Conservation (phyloP, 2,797 vertebrate genomes). For the Galaxias olidus region DNA sequence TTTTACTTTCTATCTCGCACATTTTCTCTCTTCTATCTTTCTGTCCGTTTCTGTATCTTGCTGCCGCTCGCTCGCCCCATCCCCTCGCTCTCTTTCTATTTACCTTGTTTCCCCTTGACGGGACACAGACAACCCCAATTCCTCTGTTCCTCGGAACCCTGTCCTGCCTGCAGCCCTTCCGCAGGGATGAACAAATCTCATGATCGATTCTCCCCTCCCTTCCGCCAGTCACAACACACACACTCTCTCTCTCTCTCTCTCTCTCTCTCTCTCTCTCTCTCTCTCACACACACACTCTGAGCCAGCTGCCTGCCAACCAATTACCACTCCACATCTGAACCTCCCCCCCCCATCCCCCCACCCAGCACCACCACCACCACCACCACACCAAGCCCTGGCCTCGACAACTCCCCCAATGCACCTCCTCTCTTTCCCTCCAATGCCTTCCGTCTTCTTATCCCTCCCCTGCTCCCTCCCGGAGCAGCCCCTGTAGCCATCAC, state of each 20-base stretch:
- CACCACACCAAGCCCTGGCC: background rate
- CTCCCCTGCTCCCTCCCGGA: slow-evolving; percentile 38
- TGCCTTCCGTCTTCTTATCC: slow-evolving; percentile 6
- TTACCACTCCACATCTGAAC: slow-evolving; percentile 51
- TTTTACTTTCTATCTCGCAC: slow-evolving; percentile 9
- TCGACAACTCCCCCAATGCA: slow-evolving; percentile 26
- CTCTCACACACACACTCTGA: slow-evolving; percentile 10
- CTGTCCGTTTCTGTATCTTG: slow-evolving; percentile 12
- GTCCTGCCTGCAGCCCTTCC: slow-evolving; percentile 62
- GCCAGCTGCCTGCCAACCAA: slow-evolving; percentile 64
- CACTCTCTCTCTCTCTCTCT: slow-evolving; percentile 34
- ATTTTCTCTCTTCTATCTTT: slow-evolving; percentile 19
- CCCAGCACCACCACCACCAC: slow-evolving; percentile 7
- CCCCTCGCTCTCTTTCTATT: slow-evolving; percentile 48
- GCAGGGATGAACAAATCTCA: slow-evolving; percentile 70
- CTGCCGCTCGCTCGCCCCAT: slow-evolving; percentile 12
- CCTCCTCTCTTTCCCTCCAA: slow-evolving; percentile 31
- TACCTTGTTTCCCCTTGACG: slow-evolving; percentile 65
- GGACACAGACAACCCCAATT: slow-evolving; percentile 57
- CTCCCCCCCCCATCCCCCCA: slow-evolving; percentile 30
- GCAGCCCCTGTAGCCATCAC: slow-evolving; percentile 52
- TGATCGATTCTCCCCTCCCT: slow-evolving; percentile 58
- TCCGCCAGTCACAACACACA: slow-evolving; percentile 2
- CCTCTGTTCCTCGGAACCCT: slow-evolving; percentile 50
- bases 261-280: background rate